Conservation (phyloP, 2,888 invertebrate species). For the Hylaea fasciaria region DNA sequence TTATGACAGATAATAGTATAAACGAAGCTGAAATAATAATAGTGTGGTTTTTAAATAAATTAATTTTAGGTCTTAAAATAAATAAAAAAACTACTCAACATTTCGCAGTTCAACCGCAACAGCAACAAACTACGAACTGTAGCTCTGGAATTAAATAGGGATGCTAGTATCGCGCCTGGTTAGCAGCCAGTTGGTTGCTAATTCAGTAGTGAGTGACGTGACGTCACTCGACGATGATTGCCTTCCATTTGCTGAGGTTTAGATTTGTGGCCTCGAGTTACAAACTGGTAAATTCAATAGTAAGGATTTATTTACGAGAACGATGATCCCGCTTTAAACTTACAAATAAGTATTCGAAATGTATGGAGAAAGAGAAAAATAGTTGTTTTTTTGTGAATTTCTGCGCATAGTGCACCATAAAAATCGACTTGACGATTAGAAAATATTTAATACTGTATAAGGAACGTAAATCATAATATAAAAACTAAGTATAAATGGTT, state of each 20-base stretch:
- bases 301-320: background rate
- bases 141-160: slow-evolving; percentile 29
- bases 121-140: background rate
- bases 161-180: slow-evolving; percentile 37
- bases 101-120: background rate
- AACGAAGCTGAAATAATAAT: no score
- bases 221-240: slow-evolving; percentile 47
- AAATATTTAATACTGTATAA: no score
- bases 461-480: no score
- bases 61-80: no score
- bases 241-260: slow-evolving; percentile 41
- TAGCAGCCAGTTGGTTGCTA: slow-evolving; percentile 50
- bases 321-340: background rate
- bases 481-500: background rate
- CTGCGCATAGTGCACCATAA: no score
- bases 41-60: no score
- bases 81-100: no score
- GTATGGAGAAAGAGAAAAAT: no score
- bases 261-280: slow-evolving; percentile 47
- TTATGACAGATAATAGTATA: no score
- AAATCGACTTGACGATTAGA: no score
- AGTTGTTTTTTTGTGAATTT: no score
- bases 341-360: no score
- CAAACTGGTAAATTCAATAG: background rate
- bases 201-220: slow-evolving; percentile 57